A percentile compares a stretch with the other conserved stretches of the same genome.
phyloP scores from a whole-genome alignment of 2,113 vertebrate genomes.

The Phalacrocorax aristotelis region DNA sequence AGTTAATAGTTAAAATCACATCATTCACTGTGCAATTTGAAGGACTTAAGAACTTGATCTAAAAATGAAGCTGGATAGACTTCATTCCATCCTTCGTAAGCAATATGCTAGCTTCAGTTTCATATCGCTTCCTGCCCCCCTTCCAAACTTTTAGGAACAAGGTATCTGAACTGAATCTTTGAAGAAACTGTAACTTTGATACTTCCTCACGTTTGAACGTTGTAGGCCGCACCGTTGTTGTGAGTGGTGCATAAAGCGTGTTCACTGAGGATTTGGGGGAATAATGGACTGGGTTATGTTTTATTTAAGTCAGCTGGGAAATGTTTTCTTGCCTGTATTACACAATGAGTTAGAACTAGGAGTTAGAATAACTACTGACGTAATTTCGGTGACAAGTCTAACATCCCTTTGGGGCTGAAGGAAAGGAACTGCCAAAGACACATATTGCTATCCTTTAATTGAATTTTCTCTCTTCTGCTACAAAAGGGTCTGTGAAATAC shows the following conservation, averaged over 20 bases:
- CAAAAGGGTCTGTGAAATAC: neutral
- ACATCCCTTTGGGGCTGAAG: neutral
- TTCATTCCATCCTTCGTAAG: neutral
- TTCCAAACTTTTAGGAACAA: neutral
- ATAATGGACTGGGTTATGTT: neutral
- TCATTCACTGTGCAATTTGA: neutral
- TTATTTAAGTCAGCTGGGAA: neutral
- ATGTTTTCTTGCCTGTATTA: neutral
- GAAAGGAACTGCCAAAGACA: neutral
- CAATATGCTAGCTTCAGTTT: neutral
- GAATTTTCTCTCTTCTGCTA: neutral
- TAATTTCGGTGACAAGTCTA: neutral
- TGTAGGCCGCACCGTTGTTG: too few species aligned
- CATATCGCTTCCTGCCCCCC: too few species aligned
- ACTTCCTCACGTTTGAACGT: neutral
- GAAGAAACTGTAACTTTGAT: neutral
- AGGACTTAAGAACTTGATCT: neutral
- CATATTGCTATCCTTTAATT: fast-evolving
- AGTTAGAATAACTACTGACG: neutral
- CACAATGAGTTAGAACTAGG: neutral
- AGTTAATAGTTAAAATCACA: neutral
- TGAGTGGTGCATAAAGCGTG: neutral
- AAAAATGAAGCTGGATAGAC: neutral
- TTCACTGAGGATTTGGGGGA: neutral
- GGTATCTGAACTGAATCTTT: neutral